phyloP scores from a whole-genome alignment of 2,113 vertebrate species.

The Tonatia bakeri region DNA sequence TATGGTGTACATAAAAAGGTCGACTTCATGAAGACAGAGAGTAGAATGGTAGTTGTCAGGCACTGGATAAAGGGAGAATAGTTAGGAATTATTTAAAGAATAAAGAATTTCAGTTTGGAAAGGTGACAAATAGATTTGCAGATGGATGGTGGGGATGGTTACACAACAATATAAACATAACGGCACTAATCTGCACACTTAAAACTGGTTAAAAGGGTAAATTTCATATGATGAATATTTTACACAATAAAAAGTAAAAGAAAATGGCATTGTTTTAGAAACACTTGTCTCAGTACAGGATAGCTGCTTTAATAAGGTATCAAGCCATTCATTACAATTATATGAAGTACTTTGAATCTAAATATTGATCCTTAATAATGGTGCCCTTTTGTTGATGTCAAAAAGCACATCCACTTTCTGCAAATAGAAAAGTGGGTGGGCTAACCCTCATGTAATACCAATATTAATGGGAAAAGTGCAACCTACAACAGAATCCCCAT shows the following conservation, averaged over 20 bases:
- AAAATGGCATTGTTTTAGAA: not conserved
- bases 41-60: not conserved
- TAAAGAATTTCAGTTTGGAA: not conserved
- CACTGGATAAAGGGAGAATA: not conserved
- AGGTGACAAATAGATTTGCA: not conserved
- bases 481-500: not conserved
- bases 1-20: not conserved
- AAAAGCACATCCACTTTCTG: not conserved
- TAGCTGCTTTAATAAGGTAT: not conserved
- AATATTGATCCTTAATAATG: not conserved
- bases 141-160: not conserved
- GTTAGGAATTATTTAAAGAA: not conserved
- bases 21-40: not conserved
- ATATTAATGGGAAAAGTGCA: not conserved
- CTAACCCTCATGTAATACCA: not conserved
- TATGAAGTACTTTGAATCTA: not conserved
- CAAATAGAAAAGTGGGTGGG: not conserved
- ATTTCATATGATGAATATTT: not conserved
- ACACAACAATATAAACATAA: not conserved
- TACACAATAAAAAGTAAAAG: not conserved
- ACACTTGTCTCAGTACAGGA: not conserved
- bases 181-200: not conserved
- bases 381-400: not conserved
- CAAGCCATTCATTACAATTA: not conserved
- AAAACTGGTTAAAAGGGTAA: not conserved